Base-by-base conservation (phyloP, 1,140 invertebrate species). In the Cydia strobilella region DNA sequence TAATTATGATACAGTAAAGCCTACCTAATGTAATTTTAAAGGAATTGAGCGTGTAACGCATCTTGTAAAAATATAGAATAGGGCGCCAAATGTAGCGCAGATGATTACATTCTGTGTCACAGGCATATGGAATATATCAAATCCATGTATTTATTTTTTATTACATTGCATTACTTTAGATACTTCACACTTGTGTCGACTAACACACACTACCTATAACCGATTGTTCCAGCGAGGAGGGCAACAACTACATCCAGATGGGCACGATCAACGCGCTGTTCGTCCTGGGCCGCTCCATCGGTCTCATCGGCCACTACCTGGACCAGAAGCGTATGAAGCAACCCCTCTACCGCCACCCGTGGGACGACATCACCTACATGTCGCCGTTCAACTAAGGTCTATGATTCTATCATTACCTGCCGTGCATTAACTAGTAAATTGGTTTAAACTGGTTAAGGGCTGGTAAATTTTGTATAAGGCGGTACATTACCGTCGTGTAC, bases 301-400 rank as follows among this genome's bases (percentile, higher is more conserved):
- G 99, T 76, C 99, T 99, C 86, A 99, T 99, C 90, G 99, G 98
- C 65, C 99, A 99, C 91, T 99, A 97, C 86, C 96, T 99, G 94
- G 99, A 99, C 93, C 99, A 99, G 93, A 99, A 98, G 93, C 94
- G 99, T 79, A 94, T 99, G 91, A 99, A 99, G 90, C 99, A 99
- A 94, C 99, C 99, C 13, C 94, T 99, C 7, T 99, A 99, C 93
- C 96, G 99, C 82, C 99, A 99, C 94, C 99, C 99, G 15, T 99
- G 99, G 99, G 99, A 99, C 91, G 99, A 99, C 90, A 99, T 99
- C 93, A 98, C 98, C 5, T 99, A 99, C 90, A 97, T 99, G 84
- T 95, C 99, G 84, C 91, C 91, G 0, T 73, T 88, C 31, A 86
- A 90, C 82, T 92, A 84, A 80, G 74, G 39, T 25, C 45, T 9